These are phyloP conservation scores for Drosophila macrospina DNA, from an alignment of 2,888 invertebrate genomes.

Conservation along the genomic window DNA sequence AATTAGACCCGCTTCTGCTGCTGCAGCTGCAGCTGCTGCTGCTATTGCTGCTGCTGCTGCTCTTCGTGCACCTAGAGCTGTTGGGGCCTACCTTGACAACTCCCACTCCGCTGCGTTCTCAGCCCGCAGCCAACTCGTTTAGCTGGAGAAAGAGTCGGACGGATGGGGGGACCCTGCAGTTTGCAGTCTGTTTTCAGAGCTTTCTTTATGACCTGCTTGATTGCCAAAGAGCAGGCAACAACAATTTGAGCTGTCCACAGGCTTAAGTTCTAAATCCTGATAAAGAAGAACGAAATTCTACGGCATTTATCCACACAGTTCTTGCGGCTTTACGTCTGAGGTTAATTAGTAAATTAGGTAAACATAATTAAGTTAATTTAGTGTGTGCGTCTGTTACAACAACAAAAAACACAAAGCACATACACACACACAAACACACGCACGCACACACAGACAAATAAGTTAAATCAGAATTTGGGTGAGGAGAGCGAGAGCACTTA, in stretches of 20 bases:
- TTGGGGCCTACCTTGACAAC: neutral
- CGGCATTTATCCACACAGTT: conserved; percentile 54
- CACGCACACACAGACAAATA: conserved; percentile 35
- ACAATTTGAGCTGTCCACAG: conserved; percentile 14
- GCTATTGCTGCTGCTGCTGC: neutral
- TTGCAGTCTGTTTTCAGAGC: conserved; percentile 17
- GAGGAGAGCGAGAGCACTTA: conserved; percentile 48
- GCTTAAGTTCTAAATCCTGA: conserved; percentile 32
- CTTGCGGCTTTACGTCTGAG: conserved; percentile 60
- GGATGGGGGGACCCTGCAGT: conserved; percentile 21
- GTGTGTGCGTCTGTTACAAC: conserved; percentile 48
- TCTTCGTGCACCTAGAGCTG: neutral
- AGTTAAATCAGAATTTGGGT: conserved; percentile 63
- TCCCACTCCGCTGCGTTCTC: neutral
- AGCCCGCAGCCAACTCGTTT: neutral
- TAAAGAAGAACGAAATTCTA: conserved; percentile 29
- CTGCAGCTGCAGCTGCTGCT: conserved; percentile 6
- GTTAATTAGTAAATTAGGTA: conserved; percentile 78
- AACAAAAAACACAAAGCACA: conserved; percentile 36
- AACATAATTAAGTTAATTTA: conserved; percentile 76
- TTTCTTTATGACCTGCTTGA: conserved; percentile 31
- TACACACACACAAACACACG: conserved; percentile 30
- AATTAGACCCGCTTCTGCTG: conserved; percentile 48
- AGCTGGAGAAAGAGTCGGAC: neutral
- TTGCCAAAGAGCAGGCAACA: conserved; percentile 25